Evolutionary conservation across 1,140 invertebrate genomes (phyloP).

Genomic region (Pogonognathellus flavescens): DNA sequence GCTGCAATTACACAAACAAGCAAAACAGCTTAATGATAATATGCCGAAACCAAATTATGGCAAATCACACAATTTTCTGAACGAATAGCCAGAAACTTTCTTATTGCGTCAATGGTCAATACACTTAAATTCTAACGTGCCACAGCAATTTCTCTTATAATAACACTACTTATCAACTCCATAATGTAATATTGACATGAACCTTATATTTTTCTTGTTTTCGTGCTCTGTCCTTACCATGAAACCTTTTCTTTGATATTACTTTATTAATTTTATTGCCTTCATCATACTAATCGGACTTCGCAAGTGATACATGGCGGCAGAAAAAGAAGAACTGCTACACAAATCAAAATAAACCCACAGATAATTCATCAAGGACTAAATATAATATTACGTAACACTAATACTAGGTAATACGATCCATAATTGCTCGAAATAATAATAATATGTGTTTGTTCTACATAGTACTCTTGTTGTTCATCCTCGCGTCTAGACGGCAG

Average conservation of each 20-base stretch:
- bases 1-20: conserved; percentile 43
- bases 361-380: too few species aligned
- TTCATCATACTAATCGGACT: background rate
- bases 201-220: background rate
- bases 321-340: too few species aligned
- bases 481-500: background rate
- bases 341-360: too few species aligned
- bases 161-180: conserved; percentile 31
- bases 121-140: background rate
- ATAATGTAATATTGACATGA: conserved; percentile 26
- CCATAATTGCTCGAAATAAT: too few species aligned
- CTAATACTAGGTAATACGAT: too few species aligned
- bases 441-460: too few species aligned
- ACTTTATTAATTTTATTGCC: background rate
- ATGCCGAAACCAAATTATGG: conserved; percentile 2
- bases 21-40: conserved; percentile 16
- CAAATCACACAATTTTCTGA: conserved; percentile 36
- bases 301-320: background rate
- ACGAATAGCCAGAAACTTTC: conserved; percentile 33
- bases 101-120: background rate
- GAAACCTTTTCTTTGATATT: background rate
- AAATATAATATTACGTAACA: too few species aligned
- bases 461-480: background rate
- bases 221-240: background rate
- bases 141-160: conserved; percentile 11